Conservation (phyloP, 2,888 invertebrate genomes). For the Hyppa rectilinea region DNA sequence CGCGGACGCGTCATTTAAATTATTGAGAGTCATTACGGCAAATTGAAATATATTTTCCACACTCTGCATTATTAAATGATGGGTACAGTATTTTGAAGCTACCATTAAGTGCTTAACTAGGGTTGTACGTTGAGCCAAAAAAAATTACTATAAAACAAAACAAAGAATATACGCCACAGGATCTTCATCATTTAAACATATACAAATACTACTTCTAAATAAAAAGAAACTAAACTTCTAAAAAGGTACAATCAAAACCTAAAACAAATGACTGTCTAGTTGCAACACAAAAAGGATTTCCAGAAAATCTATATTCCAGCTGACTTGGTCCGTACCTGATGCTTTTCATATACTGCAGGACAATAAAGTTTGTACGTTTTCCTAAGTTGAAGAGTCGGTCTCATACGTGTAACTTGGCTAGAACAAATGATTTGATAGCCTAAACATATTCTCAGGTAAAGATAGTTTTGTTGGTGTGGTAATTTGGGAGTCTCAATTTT, state of each 20-base stretch:
- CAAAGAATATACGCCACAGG: too few relatives aligned
- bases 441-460: slow-evolving; percentile 18
- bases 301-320: background rate
- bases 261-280: background rate
- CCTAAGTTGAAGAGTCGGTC: slow-evolving; percentile 13
- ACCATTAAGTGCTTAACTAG: too few relatives aligned
- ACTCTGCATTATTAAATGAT: background rate
- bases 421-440: background rate
- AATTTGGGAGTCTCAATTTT: background rate
- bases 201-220: too few relatives aligned
- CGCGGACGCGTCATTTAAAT: background rate
- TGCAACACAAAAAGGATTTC: background rate
- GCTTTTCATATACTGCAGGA: slow-evolving; percentile 23
- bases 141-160: background rate
- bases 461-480: background rate
- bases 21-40: background rate
- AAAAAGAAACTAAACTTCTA: too few relatives aligned
- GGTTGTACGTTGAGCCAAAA: background rate
- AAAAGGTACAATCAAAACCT: background rate
- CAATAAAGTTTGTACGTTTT: slow-evolving; percentile 24
- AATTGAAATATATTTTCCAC: background rate
- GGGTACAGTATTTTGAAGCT: background rate
- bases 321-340: slow-evolving; percentile 15
- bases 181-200: too few relatives aligned
- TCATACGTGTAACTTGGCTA: background rate